Conservation (phyloP, 2,888 invertebrate genomes). For the Rotaria sp. region DNA sequence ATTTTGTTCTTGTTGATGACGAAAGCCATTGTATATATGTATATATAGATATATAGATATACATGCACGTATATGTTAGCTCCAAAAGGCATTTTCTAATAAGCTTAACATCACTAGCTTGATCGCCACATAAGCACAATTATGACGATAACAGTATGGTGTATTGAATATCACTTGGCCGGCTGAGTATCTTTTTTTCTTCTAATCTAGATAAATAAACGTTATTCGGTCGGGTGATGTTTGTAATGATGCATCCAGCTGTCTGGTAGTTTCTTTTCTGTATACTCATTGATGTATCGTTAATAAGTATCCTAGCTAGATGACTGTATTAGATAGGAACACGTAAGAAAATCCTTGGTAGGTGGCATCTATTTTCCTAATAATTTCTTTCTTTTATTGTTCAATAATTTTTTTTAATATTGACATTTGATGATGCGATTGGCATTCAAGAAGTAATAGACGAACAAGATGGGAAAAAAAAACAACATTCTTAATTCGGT, state of each 20-base stretch:
- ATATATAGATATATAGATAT: no score
- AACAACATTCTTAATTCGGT: neutral
- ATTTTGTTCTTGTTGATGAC: neutral
- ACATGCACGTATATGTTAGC: neutral
- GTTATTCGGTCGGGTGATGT: neutral
- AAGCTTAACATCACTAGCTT: neutral
- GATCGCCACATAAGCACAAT: neutral
- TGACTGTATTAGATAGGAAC: neutral
- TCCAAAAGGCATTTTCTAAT: neutral
- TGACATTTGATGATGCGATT: neutral
- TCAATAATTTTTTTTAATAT: neutral
- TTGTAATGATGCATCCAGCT: neutral
- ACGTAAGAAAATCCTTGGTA: neutral
- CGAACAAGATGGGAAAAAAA: neutral
- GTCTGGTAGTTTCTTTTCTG: neutral
- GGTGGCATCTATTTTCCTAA: neutral
- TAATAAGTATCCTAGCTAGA: neutral
- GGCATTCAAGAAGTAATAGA: neutral
- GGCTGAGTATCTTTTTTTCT: neutral
- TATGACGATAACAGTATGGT: neutral
- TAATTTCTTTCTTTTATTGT: neutral
- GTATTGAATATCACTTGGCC: neutral
- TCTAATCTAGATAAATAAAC: conserved; percentile 10
- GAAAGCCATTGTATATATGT: neutral
- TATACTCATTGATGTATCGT: neutral